Evolutionary conservation across 2,888 invertebrate species (phyloP), one percentile per base, ranked within the genome.

Genomic region (Eugnorisma glareosa): DNA sequence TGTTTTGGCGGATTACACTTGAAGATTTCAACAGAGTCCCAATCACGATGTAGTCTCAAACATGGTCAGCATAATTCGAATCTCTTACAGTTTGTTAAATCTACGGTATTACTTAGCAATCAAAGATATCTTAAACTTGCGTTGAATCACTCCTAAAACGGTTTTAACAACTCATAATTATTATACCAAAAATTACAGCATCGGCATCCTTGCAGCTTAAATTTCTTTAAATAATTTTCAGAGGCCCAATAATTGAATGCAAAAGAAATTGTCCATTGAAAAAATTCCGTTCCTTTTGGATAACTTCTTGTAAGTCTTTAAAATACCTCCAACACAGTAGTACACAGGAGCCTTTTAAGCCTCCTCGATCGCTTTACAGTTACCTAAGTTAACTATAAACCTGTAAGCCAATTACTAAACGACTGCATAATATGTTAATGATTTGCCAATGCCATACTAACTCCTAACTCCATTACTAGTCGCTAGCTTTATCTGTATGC

Each of bases 341-440:
- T 45, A 37, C 66, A 54, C 66, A 40, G 45, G 45, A 64, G 35
- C 15, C 10, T 83, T 40, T 40, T 54, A 45, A 64, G 28, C 54
- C 24, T 43, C 31, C 43, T 57, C 28, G 35, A 75, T 72, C 15
- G 40, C 40, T 69, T 75, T 77, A 83, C 86, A 66, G 83, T 77
- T 82, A 86, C 48, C 37, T 18, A 64, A 40, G 45, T 75, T 74
- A 45, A 73, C 72, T 72, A 51, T 40, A 86, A 86, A 82, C 78
- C 71, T 72, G 83, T 81, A 82, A 76, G 83, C 83, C 83, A 78
- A 86, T 86, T 85, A 84, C 81, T 72, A 48, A 84, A 84, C 59
- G 75, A 68, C 82, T 82, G 73, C 69, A 85, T 85, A 85, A 85
- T 85, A 83, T 85, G 83, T 78, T 83, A 84, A 84, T 86, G 79